Evolutionary conservation across 1,140 invertebrate species (phyloP), one percentile per base, ranked within the genome.

Genomic region (Eriosoma lanigerum): DNA sequence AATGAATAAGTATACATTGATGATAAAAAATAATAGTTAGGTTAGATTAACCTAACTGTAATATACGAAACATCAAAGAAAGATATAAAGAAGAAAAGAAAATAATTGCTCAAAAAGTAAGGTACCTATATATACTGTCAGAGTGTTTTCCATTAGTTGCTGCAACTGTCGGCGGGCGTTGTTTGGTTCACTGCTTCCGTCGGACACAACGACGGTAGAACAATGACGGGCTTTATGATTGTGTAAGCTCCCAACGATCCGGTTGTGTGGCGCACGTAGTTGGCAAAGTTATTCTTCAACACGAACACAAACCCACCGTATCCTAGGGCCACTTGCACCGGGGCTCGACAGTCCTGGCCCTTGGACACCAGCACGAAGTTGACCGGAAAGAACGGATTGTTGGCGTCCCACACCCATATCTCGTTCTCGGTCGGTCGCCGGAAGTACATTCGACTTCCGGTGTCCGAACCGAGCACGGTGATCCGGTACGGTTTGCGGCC

Each of bases 251-350:
- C 72, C 29, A 56, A 9, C 82, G 89, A 89, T 15, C 90, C 90
- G 13, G 89, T 88, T 13, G 87, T 89, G 73, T 87, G 88, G 76
- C 88, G 87, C 83, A 90, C 88, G 83, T 86, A 91, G 85, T 90
- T 89, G 0, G 87, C 89, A 83, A 90, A 90, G 83, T 90, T 90
- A 68, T 88, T 89, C 82, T 90, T 88, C 68, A 91, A 83, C 8
- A 89, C 86, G 5, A 89, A 85, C 87, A 90, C 89, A 64, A 86
- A 85, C 21, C 85, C 85, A 5, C 86, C 88, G 82, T 88, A 87
- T 82, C 89, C 90, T 3, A 89, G 86, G 6, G 88, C 82, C 0
- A 89, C 88, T 21, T 90, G 88, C 19, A 58, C 32, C 24, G 72
- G 72, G 6, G 72, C 50, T 19, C 72, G 26, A 12, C 72, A 75